Base-by-base conservation (phyloP, 2,888 invertebrate genomes). In the Loripinus fragilis region DNA sequence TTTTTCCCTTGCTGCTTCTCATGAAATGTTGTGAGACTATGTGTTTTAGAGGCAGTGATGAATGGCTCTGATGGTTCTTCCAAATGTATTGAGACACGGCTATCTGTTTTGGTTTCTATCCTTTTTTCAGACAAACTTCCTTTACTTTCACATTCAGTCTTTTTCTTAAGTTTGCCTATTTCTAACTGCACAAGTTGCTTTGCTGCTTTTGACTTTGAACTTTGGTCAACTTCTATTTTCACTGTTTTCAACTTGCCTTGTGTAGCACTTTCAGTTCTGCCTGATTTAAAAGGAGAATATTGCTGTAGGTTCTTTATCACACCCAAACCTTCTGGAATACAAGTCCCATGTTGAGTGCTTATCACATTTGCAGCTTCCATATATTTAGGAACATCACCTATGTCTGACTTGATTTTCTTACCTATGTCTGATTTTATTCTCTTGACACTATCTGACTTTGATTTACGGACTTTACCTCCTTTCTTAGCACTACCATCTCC, bases 291-390 rank as follows among this genome's bases (percentile, higher is more conserved):
- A 17, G 60, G 60, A 20, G 60, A 60, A 60, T 28, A 60, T 8
- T 60, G 30, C 33, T 60, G 60, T 2, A 60, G 25, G 55, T 28
- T 33, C 50, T 60, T 55, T n/a, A 45, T 42, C 20, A 28, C 10
- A 52, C 33, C 35, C 2, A 17, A 60, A 12, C 74, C 73, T 66
- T 76, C 80, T 5, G 80, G 71, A 76, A 80, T 66, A 55, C 76
- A 80, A 38, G 69, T 76, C n/a, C 74, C 78, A 30, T 35, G 28
- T 52, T 48, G 42, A 20, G 38, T 33, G 0, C 17, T 23, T 7
- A 41, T 42, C 28, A 30, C 35, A 28, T 10, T 25, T 7, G 52
- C 52, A 50, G 8, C 33, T 17, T 12, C 23, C 15, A 20, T 33
- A 12, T 33, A 15, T 20, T 33, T 33, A 1, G 60, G 23, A 17